These are phyloP conservation scores for Blera fallax DNA, from an alignment of 2,888 invertebrate species.

Conservation along the genomic window DNA sequence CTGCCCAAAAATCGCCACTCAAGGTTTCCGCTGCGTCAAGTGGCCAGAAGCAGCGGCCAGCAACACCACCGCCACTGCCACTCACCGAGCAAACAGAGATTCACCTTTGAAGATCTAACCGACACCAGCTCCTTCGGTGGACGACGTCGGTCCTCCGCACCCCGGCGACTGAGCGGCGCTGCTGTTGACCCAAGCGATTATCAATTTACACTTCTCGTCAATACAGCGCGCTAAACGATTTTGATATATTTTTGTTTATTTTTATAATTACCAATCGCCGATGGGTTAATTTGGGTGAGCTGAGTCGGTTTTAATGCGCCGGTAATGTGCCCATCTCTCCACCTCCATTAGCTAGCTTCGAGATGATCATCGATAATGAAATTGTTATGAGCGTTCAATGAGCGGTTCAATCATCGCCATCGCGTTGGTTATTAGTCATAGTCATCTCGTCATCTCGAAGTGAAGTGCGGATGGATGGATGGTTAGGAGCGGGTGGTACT, in stretches of 20 bases:
- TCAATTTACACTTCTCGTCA: slow-evolving; percentile 69
- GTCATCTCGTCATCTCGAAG: background rate
- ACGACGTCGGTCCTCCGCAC: background rate
- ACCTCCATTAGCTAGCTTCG: background rate
- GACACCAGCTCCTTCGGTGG: slow-evolving; percentile 12
- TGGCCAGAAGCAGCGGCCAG: slow-evolving; percentile 35
- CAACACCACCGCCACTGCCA: slow-evolving; percentile 62
- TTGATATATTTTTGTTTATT: slow-evolving; percentile 65
- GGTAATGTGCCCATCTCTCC: slow-evolving; percentile 53
- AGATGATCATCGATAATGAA: slow-evolving; percentile 57
- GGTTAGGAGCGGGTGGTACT: slow-evolving; percentile 25
- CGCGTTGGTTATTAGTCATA: slow-evolving; percentile 46
- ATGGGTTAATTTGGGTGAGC: slow-evolving; percentile 59
- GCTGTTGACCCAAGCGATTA: slow-evolving; percentile 69
- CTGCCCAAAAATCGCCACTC: slow-evolving; percentile 71
- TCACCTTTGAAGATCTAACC: slow-evolving; percentile 62
- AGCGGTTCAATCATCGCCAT: slow-evolving; percentile 49
- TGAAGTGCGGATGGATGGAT: slow-evolving; percentile 30
- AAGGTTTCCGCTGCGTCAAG: slow-evolving; percentile 63
- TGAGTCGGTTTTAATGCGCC: slow-evolving; percentile 70
- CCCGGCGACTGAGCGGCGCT: background rate
- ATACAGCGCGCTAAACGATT: slow-evolving; percentile 56
- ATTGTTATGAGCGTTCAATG: slow-evolving; percentile 58
- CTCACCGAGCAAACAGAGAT: slow-evolving; percentile 57
- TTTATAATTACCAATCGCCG: slow-evolving; percentile 67